Base-by-base conservation (phyloP, 2,797 vertebrate species). In the Sebastes hubbsi region DNA sequence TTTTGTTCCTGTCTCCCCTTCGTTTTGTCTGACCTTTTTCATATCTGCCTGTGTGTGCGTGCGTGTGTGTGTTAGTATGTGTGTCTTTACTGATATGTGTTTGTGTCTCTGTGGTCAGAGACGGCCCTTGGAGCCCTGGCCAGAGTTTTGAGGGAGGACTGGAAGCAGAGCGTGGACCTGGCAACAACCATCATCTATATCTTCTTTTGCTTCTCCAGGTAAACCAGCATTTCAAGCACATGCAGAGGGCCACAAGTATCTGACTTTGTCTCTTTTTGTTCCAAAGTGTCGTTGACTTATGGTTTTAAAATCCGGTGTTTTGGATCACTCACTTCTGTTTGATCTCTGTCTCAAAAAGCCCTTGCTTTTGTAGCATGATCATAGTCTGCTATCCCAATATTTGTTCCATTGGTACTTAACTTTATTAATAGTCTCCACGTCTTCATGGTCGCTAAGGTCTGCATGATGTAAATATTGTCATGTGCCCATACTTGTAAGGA, bases 201-300 rank as follows among this genome's bases (percentile, higher is more conserved):
- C 87, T 99, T 99, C 90, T 98, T 98, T 91, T 99, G 97, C 91
- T 98, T 99, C 92, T 99, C 98, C 61, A 98, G 97, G 98, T 98
- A 93, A 91, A 59, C 22, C 20, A 24, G 24, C n/a, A 20, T 8
- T 9, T 58, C 36, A 69, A 3, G 65, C 38, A 13, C 1, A 13
- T 2, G 6, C 25, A 32, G n/a, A 32, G 55, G 3, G 6, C 11
- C 38, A 25, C 22, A 24, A 5, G 29, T n/a, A 5, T 60, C 56
- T 5, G 10, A 34, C 25, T 25, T 6, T 34, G 22, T 24, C 16
- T 49, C 38, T 54, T 30, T 54, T 24, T 4, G 4, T 22, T 18
- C 18, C 8, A 4, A 54, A 2, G 8, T 61, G 6, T 46, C 42
- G 6, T 13, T 30, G 6, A 30, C 30, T 6, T 32, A 1, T 20